These are phyloP conservation scores for Laticauda colubrina DNA, from an alignment of 2,113 vertebrate genomes.

Conservation along the genomic window DNA sequence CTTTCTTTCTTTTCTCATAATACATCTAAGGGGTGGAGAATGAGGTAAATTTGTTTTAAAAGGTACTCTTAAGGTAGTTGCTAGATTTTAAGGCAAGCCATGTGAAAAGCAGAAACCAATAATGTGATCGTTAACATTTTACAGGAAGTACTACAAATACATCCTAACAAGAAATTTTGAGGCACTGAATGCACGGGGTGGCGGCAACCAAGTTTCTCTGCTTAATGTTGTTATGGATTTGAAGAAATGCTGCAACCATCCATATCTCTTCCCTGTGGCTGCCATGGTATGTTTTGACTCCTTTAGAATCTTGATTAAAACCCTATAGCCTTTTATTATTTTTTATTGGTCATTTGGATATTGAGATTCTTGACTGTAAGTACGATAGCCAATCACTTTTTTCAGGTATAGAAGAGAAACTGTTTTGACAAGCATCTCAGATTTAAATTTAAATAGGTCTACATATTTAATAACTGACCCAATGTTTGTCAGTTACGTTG, in stretches of 20 bases:
- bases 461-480: background rate
- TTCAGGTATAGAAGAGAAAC: background rate
- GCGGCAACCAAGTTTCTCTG: slow-evolving; percentile 94
- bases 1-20: background rate
- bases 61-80: background rate
- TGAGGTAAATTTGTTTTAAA: background rate
- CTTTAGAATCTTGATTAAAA: background rate
- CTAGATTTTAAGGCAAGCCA: background rate
- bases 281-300: slow-evolving; percentile 77
- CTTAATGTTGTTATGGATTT: slow-evolving; percentile 98
- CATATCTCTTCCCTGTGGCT: slow-evolving; percentile 95
- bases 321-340: background rate
- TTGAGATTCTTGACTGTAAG: background rate
- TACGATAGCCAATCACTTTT: background rate
- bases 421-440: background rate
- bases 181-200: slow-evolving; percentile 92
- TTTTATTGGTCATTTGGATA: background rate
- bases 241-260: slow-evolving; percentile 98
- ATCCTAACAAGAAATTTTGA: slow-evolving; percentile 97
- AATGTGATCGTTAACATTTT: slow-evolving; percentile 17
- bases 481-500: background rate
- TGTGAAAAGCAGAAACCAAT: background rate
- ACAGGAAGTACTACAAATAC: slow-evolving; percentile 97
- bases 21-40: background rate
- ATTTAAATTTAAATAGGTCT: background rate